Percentiles rank a stretch among this genome's conserved stretches.
Evolutionary conservation across 2,113 vertebrate genomes (phyloP).

Genomic region (Thalassoma bifasciatum): DNA sequence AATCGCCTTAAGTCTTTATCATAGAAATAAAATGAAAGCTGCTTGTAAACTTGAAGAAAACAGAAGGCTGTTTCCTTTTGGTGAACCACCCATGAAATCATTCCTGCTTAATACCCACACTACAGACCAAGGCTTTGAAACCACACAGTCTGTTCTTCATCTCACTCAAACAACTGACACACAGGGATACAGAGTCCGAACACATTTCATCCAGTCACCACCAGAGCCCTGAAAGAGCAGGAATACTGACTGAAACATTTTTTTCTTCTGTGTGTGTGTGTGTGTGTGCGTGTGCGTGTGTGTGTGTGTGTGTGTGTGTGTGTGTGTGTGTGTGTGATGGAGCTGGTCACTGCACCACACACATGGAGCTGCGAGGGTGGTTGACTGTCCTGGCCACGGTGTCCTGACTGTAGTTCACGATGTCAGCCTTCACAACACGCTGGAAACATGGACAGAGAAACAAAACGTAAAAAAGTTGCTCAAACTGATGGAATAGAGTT

Average conservation of each 20-base stretch:
- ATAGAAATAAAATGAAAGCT: constrained; percentile 61
- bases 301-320: constrained; percentile 13
- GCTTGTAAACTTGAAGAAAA: constrained; percentile 56
- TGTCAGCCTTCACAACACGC: constrained; percentile 98
- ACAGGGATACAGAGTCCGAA: constrained; percentile 47
- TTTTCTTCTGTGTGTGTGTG: constrained; percentile 16
- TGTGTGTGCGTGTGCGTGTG: constrained; percentile 25
- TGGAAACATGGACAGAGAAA: constrained; percentile 70
- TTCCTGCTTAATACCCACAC: constrained; percentile 50
- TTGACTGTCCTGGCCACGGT: constrained; percentile 88
- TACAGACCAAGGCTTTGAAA: constrained; percentile 51
- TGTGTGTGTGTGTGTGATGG: constrained; percentile 23
- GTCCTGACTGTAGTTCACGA: constrained; percentile 99
- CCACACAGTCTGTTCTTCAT: constrained; percentile 54
- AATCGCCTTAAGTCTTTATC: constrained; percentile 23
- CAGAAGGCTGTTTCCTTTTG: constrained; percentile 39
- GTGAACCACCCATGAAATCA: constrained; percentile 45
- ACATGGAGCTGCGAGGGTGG: constrained; percentile 95
- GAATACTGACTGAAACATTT: constrained; percentile 70
- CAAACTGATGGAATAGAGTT: too few species aligned
- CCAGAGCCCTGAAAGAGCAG: constrained; percentile 27
- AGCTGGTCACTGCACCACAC: constrained; percentile 82
- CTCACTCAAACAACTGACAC: constrained; percentile 34
- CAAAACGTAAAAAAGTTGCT: too few species aligned
- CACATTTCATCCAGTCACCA: constrained; percentile 40